phyloP scores from a whole-genome alignment of 2,888 invertebrate genomes.

The Synanthedon myopaeformis region DNA sequence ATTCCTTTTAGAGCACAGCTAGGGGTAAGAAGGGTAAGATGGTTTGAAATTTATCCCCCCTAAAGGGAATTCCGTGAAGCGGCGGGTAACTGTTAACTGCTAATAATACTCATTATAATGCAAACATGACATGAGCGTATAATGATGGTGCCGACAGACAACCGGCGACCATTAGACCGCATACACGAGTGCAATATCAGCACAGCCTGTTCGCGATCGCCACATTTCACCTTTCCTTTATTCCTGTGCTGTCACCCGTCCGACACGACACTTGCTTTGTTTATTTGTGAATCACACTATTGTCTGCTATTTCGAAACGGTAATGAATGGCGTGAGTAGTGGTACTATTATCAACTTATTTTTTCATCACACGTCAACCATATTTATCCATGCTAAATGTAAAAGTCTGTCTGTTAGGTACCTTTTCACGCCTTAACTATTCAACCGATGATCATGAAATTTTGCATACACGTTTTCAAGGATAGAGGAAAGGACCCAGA shows the following conservation, averaged over 20 bases:
- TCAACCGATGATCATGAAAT: no score
- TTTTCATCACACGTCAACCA: no score
- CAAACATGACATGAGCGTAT: slow-evolving; percentile 16
- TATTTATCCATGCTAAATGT: no score
- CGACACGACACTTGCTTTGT: slow-evolving; percentile 15
- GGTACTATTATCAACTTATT: no score
- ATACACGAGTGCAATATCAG: slow-evolving; percentile 18
- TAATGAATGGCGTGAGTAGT: not conserved
- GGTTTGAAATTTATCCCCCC: not conserved
- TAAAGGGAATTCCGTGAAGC: not conserved
- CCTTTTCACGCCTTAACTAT: no score
- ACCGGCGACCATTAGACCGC: slow-evolving; percentile 29
- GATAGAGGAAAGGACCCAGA: no score
- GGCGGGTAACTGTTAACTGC: not conserved
- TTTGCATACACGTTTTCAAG: no score
- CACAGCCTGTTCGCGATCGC: slow-evolving; percentile 33
- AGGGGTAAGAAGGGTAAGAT: not conserved
- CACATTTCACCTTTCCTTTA: slow-evolving; percentile 24
- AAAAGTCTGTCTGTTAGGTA: no score
- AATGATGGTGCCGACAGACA: slow-evolving; percentile 15
- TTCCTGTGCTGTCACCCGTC: slow-evolving; percentile 28
- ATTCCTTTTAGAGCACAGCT: not conserved
- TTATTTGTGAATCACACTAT: slow-evolving; percentile 21
- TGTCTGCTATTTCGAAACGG: not conserved
- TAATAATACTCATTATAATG: slow-evolving; percentile 18